These are phyloP conservation scores for Ischnus inquisitorius DNA, from an alignment of 2,888 invertebrate genomes.

Conservation along the genomic window DNA sequence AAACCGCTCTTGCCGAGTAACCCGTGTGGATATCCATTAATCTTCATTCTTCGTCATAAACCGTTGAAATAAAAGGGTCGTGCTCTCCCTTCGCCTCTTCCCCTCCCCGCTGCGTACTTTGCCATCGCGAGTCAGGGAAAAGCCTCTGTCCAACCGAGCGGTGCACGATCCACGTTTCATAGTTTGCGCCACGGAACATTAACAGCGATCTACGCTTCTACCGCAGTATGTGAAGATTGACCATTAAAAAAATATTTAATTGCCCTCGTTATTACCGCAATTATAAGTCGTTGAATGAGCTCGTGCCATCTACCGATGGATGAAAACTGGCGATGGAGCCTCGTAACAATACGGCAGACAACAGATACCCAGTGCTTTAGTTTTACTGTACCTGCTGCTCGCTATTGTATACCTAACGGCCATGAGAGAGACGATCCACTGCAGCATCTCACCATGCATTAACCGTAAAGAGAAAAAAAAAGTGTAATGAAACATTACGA, in stretches of 20 bases:
- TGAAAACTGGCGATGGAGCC: neutral
- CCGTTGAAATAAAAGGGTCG: constrained; percentile 72
- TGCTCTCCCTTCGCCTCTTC: neutral
- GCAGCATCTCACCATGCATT: neutral
- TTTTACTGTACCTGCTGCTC: neutral
- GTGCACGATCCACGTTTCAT: constrained; percentile 44
- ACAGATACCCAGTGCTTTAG: neutral
- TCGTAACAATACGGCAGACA: neutral
- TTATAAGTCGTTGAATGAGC: constrained; percentile 44
- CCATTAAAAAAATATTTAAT: constrained; percentile 44
- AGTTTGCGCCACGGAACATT: constrained; percentile 44
- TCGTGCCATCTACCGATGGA: neutral
- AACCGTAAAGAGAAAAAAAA: constrained; percentile 3
- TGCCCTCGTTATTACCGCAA: constrained; percentile 38
- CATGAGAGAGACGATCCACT: neutral
- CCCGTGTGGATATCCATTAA: constrained; percentile 72
- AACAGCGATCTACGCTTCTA: constrained; percentile 16
- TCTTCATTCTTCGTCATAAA: constrained; percentile 78
- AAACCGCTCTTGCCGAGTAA: constrained; percentile 41
- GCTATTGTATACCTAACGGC: neutral
- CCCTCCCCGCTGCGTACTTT: neutral
- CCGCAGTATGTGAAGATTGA: constrained; percentile 6
- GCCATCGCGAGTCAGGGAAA: neutral
- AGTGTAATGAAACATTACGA: constrained; percentile 42
- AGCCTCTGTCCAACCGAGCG: constrained; percentile 21